Conservation (phyloP, 2,797 vertebrate genomes). For the Gambelia wislizenii region DNA sequence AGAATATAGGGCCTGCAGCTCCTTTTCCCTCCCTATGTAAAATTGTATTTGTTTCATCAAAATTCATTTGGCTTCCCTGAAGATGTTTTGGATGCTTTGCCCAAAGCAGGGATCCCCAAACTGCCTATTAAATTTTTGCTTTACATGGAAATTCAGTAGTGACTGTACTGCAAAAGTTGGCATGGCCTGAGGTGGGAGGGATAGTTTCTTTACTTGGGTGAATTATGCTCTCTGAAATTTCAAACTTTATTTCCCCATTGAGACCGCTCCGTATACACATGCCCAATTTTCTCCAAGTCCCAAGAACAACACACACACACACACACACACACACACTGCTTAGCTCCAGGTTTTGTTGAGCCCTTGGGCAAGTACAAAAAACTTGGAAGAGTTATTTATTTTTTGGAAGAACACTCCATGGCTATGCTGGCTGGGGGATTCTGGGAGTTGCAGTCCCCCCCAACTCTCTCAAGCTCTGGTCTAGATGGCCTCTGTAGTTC, state of each 20-base stretch:
- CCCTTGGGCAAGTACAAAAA: neutral
- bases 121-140: neutral
- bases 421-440: too few species aligned
- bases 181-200: neutral
- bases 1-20: neutral
- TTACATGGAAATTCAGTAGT: neutral
- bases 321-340: neutral
- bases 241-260: neutral
- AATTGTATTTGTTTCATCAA: neutral
- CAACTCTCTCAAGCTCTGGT: too few species aligned
- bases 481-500: too few species aligned
- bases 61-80: neutral
- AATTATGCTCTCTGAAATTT: neutral
- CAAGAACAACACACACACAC: neutral
- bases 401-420: too few species aligned
- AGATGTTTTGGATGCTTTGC: neutral
- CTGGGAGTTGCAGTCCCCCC: too few species aligned
- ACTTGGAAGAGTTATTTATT: too few species aligned
- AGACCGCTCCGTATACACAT: too few species aligned
- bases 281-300: neutral
- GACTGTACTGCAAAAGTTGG: neutral
- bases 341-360: neutral
- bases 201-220: neutral
- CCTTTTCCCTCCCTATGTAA: neutral
- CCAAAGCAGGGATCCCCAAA: neutral